phyloP scores from a whole-genome alignment of 2,797 vertebrate species.

The Phrynocephalus vlangalii region DNA sequence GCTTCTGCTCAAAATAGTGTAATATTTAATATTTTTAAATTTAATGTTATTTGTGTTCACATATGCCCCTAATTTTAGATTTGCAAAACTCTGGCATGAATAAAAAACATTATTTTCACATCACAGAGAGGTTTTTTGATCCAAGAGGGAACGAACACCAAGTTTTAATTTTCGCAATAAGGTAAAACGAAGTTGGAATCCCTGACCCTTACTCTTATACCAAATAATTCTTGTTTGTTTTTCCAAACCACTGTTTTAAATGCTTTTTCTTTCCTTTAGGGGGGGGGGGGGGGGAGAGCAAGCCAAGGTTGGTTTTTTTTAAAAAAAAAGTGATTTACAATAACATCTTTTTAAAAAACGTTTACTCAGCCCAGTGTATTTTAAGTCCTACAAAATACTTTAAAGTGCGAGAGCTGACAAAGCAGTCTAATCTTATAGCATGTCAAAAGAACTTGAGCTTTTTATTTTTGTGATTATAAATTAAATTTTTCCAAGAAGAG shows the following conservation, averaged over 20 bases:
- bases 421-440: background rate
- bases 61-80: too few species aligned
- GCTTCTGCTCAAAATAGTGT: too few species aligned
- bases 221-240: background rate
- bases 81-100: too few species aligned
- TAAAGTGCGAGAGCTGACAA: background rate
- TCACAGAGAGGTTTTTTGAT: background rate
- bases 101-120: background rate
- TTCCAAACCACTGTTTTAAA: background rate
- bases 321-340: too few species aligned
- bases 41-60: too few species aligned
- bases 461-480: background rate
- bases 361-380: background rate
- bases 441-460: background rate
- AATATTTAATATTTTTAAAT: too few species aligned
- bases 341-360: background rate
- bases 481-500: background rate
- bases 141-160: too few species aligned
- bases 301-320: background rate
- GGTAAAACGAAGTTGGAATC: background rate
- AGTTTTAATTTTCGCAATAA: background rate
- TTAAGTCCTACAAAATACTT: background rate
- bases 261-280: too few species aligned
- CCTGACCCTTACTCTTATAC: background rate
- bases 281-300: too few species aligned